Evolutionary conservation across 2,888 invertebrate genomes (phyloP), one percentile per base, ranked within the genome.

Genomic region (Siphonodentalium dalli): DNA sequence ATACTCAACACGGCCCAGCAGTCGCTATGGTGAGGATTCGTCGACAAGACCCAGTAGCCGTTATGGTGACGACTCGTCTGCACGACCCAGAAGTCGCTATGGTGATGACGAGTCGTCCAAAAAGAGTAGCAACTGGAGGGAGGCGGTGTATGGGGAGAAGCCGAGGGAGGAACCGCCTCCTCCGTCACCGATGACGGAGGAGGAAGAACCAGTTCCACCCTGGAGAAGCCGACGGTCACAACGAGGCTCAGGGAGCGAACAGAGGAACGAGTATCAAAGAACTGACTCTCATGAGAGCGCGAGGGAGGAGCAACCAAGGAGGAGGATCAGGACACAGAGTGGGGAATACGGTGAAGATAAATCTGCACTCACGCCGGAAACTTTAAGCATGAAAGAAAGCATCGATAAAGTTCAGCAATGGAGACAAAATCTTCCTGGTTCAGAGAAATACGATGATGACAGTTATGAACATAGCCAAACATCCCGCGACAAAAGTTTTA

Each of bases 401-500:
- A 77, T 79, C 31, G 78, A 78, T 44, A 79, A 79, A 54, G 79
- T 78, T n/a, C 69, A 74, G 23, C 69, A 65, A 31, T 79, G 79
- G 79, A 77, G 76, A 53, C 73, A 75, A 54, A 71, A 75, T 20
- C 63, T 79, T 24, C 69, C 72, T 7, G 53, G 65, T 20, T 61
- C 66, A 24, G 56, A 65, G 9, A 48, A 64, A 23, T 41, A 55
- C 13, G 58, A 62, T 38, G 55, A 58, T 33, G 61, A 61, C 21
- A 68, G 69, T 28, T 63, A 67, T 31, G 69, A 69, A 13, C 48
- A n/a, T n/a, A n/a, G n/a, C n/a, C n/a, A n/a, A n/a, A n/a, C n/a
- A n/a, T n/a, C n/a, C n/a, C 66, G 62, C 13, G 89, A 89, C 76
- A 89, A 90, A 80, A 89, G 89, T 75, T 89, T 88, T 66, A 84